phyloP scores from a whole-genome alignment of 2,888 invertebrate species.

The Chalcosyrphus nemorum region DNA sequence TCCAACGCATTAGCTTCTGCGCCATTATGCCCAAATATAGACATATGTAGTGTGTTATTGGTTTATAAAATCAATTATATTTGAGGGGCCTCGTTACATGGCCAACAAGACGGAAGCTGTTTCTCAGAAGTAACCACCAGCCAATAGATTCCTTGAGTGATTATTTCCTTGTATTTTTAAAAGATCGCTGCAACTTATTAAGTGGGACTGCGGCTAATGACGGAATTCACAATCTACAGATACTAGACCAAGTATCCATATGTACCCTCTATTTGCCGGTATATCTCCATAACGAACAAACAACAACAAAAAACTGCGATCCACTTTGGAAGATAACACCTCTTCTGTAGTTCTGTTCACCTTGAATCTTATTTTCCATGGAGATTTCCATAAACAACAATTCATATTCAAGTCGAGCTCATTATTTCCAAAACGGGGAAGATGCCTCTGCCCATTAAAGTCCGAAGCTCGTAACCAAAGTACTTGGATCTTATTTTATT shows the following conservation, averaged over 20 bases:
- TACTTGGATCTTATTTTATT: constrained; percentile 47
- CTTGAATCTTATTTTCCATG: background rate
- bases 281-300: background rate
- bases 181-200: too few species aligned
- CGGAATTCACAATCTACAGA: background rate
- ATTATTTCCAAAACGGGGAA: constrained; percentile 69
- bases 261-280: background rate
- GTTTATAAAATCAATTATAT: too few species aligned
- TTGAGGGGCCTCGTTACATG: too few species aligned
- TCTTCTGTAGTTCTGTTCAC: background rate
- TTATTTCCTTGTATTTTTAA: too few species aligned
- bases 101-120: too few species aligned
- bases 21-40: too few species aligned
- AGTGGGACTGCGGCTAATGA: too few species aligned
- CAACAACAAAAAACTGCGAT: background rate
- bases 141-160: too few species aligned
- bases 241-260: background rate
- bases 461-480: constrained; percentile 17
- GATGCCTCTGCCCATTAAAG: constrained; percentile 38
- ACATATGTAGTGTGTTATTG: too few species aligned
- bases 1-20: too few species aligned
- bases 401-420: constrained; percentile 68
- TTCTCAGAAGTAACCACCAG: too few species aligned
- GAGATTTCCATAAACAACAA: constrained; percentile 58
- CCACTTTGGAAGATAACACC: background rate